A percentile compares a stretch with the other conserved stretches of the same genome.
phyloP scores from a whole-genome alignment of 2,888 invertebrate species.

The Tuberolachnus salignus region DNA sequence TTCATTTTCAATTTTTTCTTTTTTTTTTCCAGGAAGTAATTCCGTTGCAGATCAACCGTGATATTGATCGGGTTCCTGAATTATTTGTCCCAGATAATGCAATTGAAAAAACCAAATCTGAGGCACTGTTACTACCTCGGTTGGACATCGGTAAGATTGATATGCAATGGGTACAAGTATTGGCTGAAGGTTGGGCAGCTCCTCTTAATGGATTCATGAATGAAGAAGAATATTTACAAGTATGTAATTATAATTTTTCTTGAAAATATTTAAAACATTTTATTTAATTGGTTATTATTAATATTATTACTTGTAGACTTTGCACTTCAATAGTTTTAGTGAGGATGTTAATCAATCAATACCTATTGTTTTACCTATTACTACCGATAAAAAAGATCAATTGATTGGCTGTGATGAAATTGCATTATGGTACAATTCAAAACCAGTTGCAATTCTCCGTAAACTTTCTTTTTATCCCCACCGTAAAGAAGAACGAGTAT shows the following conservation, averaged over 20 bases:
- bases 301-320: conserved; percentile 66
- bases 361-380: conserved; percentile 88
- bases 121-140: conserved; percentile 71
- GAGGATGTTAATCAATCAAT: conserved; percentile 91
- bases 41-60: conserved; percentile 65
- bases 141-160: conserved; percentile 84
- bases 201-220: conserved; percentile 98
- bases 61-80: conserved; percentile 71
- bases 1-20: not conserved
- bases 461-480: conserved; percentile 94
- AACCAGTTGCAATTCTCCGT: conserved; percentile 76
- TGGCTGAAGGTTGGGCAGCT: conserved; percentile 97
- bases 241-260: conserved; percentile 60
- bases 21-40: conserved; percentile 68
- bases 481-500: conserved; percentile 89
- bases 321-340: conserved; percentile 89
- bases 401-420: conserved; percentile 63
- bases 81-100: conserved; percentile 77
- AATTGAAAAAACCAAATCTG: conserved; percentile 71
- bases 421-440: conserved; percentile 71
- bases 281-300: conserved; percentile 34
- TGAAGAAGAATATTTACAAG: conserved; percentile 90
- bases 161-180: conserved; percentile 94
- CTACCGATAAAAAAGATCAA: conserved; percentile 74
- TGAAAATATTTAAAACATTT: not conserved